phyloP scores from a whole-genome alignment of 2,888 invertebrate species.

The Trichacis sp. region DNA sequence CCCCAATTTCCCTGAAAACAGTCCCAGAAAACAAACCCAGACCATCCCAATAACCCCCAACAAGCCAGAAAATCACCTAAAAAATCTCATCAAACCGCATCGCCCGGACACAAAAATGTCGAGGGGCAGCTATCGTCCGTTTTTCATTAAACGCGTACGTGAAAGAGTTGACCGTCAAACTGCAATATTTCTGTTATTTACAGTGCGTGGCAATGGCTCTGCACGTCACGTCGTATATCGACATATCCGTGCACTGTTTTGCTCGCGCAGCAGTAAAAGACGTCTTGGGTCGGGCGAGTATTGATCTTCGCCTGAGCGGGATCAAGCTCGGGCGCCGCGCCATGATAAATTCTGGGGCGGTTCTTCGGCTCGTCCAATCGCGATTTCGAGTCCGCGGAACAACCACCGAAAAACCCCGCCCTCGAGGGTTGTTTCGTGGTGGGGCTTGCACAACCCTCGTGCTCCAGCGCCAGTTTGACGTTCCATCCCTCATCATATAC shows the following conservation, averaged over 20 bases:
- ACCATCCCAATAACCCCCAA: no score
- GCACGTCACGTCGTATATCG: slow-evolving; percentile 7
- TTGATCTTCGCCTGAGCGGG: slow-evolving; percentile 45
- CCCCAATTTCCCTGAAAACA: no score
- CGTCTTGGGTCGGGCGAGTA: slow-evolving; percentile 37
- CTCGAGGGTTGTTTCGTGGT: slow-evolving; percentile 23
- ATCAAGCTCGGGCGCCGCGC: slow-evolving; percentile 44
- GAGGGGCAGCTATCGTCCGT: no score
- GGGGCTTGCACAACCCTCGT: slow-evolving; percentile 32
- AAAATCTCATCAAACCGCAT: no score
- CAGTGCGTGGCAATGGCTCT: slow-evolving; percentile 17
- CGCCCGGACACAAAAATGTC: no score
- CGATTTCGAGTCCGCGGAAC: slow-evolving; percentile 18
- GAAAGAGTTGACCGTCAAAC: slow-evolving; percentile 17
- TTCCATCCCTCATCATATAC: slow-evolving; percentile 12
- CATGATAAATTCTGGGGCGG: slow-evolving; percentile 47
- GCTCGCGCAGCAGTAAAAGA: slow-evolving; percentile 17
- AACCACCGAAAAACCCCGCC: slow-evolving; percentile 19
- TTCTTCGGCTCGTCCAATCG: slow-evolving; percentile 41
- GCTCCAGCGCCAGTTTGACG: slow-evolving; percentile 5
- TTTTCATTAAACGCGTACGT: background rate
- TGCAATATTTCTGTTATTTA: slow-evolving; percentile 1
- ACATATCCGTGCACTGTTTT: background rate
- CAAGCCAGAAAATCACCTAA: no score
- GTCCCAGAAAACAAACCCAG: no score